phyloP scores from a whole-genome alignment of 2,888 invertebrate species.

The Epinotia demarniana region DNA sequence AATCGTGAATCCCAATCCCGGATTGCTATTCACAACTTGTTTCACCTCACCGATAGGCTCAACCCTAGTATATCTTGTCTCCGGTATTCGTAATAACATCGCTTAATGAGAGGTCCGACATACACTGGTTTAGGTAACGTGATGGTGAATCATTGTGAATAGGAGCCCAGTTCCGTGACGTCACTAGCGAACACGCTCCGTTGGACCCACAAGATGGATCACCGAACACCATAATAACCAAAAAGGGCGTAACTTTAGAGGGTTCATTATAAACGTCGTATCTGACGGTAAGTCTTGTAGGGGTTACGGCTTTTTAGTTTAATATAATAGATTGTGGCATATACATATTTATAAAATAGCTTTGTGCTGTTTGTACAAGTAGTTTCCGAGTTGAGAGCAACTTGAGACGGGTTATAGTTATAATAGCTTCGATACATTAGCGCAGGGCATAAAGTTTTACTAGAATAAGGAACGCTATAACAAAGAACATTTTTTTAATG shows the following conservation, averaged over 20 bases:
- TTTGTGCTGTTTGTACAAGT: conserved; percentile 22
- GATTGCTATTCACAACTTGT: too few relatives aligned
- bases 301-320: neutral
- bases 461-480: neutral
- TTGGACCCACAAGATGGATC: conserved; percentile 31
- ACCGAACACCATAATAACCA: conserved; percentile 14
- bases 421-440: conserved; percentile 28
- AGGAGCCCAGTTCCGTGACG: conserved; percentile 9
- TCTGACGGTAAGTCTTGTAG: neutral
- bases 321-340: neutral
- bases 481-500: neutral
- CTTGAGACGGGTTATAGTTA: conserved; percentile 28
- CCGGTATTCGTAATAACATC: too few relatives aligned
- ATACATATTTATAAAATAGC: neutral
- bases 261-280: neutral
- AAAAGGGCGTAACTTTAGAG: neutral
- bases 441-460: neutral
- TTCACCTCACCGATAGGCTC: too few relatives aligned
- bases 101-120: too few relatives aligned
- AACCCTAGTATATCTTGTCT: too few relatives aligned
- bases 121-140: neutral
- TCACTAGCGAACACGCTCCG: conserved; percentile 29
- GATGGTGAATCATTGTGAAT: neutral
- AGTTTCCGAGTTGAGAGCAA: conserved; percentile 26
- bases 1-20: too few relatives aligned